Evolutionary conservation across 2,797 vertebrate species (phyloP).

Genomic region (Philypnodon macrostomus): DNA sequence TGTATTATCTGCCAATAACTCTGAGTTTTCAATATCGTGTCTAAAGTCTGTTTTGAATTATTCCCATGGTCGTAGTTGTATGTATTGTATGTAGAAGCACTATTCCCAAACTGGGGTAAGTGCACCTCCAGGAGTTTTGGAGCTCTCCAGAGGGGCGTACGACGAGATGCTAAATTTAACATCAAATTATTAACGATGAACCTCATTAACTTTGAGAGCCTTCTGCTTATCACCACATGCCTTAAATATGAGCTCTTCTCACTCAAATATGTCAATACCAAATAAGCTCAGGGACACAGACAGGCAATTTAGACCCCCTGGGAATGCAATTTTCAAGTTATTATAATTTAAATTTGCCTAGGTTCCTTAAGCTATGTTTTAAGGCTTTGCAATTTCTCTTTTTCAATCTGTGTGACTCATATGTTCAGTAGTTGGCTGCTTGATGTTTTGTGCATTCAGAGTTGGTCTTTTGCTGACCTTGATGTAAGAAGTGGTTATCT

Average conservation of each 20-base stretch:
- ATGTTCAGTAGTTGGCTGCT: no score
- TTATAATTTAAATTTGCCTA: slow-evolving; percentile 8
- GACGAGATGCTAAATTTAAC: slow-evolving; percentile 59
- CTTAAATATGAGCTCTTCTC: slow-evolving; percentile 40
- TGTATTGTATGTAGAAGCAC: slow-evolving; percentile 30
- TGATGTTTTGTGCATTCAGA: no score
- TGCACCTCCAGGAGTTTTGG: slow-evolving; percentile 63
- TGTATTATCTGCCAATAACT: no score
- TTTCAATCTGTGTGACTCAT: no score
- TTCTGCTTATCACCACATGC: slow-evolving; percentile 49
- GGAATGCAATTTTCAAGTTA: slow-evolving; percentile 7
- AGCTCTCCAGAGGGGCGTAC: slow-evolving; percentile 44
- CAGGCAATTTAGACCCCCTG: slow-evolving; percentile 1
- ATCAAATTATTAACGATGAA: slow-evolving; percentile 67
- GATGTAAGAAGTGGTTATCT: no score
- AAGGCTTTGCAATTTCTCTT: no score
- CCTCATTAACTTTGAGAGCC: slow-evolving; percentile 59
- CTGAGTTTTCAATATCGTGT: no score
- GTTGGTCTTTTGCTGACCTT: no score
- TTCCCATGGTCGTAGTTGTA: no score
- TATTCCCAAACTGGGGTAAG: slow-evolving; percentile 68
- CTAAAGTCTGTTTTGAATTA: slow-evolving; percentile 11
- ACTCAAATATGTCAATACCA: slow-evolving; percentile 27
- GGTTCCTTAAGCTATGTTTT: background rate
- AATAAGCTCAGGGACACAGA: slow-evolving; percentile 13